phyloP scores from a whole-genome alignment of 2,888 invertebrate genomes.

The Drosophila peninsularis region DNA sequence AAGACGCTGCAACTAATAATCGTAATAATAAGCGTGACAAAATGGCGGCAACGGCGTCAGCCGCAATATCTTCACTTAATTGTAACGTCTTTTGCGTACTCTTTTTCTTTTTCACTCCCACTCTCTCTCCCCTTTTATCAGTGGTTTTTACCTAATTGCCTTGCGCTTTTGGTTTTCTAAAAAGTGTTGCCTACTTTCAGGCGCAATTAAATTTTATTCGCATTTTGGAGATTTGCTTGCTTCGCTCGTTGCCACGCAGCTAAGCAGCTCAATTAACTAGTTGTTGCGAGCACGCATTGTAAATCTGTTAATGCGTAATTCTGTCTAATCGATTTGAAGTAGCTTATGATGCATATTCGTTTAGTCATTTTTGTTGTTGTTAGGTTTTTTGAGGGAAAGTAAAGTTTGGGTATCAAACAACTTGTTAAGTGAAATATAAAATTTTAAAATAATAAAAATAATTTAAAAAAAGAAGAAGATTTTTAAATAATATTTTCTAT shows the following conservation, averaged over 20 bases:
- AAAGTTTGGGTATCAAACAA: too few relatives aligned
- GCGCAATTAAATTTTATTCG: not conserved
- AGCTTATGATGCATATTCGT: too few relatives aligned
- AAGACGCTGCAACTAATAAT: conserved; percentile 40
- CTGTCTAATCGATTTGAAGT: not conserved
- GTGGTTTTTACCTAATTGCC: conserved; percentile 38
- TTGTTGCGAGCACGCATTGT: not conserved
- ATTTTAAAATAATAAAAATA: too few relatives aligned
- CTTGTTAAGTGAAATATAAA: too few relatives aligned
- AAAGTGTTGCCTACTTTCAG: conserved; percentile 35
- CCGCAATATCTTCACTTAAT: conserved; percentile 46
- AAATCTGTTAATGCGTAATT: not conserved
- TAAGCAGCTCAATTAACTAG: conserved; percentile 16
- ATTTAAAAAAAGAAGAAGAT: too few relatives aligned
- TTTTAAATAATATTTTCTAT: too few relatives aligned
- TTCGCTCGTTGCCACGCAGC: too few relatives aligned
- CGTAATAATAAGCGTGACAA: conserved; percentile 47
- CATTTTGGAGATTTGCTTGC: conserved; percentile 26
- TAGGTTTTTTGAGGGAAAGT: too few relatives aligned
- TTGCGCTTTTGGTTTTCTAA: conserved; percentile 30
- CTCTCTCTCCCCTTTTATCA: conserved; percentile 12
- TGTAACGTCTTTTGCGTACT: conserved; percentile 14
- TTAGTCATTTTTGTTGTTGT: too few relatives aligned
- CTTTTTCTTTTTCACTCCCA: too few relatives aligned
- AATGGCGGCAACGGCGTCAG: conserved; percentile 40